Conservation (phyloP, 2,113 vertebrate species). For the Hirundichthys speculiger region DNA sequence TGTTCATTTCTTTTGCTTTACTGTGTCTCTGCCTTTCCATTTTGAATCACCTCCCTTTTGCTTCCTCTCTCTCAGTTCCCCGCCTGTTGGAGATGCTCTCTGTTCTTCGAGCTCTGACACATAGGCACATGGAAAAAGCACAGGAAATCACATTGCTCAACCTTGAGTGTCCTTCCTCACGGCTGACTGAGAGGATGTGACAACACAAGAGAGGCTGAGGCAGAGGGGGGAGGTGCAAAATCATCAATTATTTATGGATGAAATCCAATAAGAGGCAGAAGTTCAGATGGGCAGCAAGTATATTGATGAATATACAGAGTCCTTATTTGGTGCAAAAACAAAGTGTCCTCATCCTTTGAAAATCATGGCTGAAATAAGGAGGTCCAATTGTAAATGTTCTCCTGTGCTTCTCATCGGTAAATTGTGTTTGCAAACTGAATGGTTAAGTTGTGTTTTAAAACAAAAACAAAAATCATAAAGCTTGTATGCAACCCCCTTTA, state of each 20-base stretch:
- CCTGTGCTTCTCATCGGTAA: constrained; percentile 6
- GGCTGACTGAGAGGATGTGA: constrained; percentile 50
- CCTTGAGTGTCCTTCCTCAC: constrained; percentile 75
- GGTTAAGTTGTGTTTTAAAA: constrained; percentile 5
- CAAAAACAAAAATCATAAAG: not conserved
- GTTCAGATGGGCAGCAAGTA: constrained; percentile 35
- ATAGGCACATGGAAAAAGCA: constrained; percentile 4
- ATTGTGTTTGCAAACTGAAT: constrained; percentile 10
- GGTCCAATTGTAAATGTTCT: not conserved
- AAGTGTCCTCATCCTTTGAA: constrained; percentile 11
- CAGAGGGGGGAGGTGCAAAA: constrained; percentile 65
- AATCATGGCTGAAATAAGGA: constrained; percentile 11
- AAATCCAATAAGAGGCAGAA: constrained; percentile 77
- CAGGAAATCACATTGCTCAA: constrained; percentile 49
- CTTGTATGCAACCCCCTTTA: not conserved
- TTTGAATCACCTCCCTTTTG: not conserved
- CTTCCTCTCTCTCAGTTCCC: not conserved
- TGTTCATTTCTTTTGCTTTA: not conserved
- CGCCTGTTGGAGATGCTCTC: not conserved
- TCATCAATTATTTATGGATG: constrained; percentile 83
- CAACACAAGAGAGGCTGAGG: constrained; percentile 30
- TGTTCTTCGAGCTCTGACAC: constrained; percentile 1
- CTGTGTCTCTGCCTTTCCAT: not conserved
- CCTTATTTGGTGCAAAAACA: constrained; percentile 13
- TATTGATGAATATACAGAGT: constrained; percentile 44